Evolutionary conservation across 2,797 vertebrate species (phyloP).

Genomic region (Neolamprologus multifasciatus): DNA sequence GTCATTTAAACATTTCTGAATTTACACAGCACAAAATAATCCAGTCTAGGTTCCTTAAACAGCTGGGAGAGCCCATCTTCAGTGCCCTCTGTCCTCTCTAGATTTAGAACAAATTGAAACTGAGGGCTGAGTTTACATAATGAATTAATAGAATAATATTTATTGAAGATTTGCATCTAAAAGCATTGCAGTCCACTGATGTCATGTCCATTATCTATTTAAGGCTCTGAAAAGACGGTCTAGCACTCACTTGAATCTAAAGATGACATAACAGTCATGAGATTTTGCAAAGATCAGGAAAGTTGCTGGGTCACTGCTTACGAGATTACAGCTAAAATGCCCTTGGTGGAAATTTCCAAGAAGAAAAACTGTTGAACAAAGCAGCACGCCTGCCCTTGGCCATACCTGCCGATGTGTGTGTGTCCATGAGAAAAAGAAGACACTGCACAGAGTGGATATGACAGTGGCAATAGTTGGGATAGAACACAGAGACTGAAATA

Average conservation of each 20-base stretch:
- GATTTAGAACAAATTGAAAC: not conserved
- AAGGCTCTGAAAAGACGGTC: not conserved
- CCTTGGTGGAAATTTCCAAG: not conserved
- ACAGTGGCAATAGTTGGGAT: not conserved
- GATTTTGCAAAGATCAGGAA: not conserved
- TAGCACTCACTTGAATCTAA: not conserved
- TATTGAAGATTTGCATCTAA: not conserved
- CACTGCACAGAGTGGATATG: fast-evolving
- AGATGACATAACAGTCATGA: not conserved
- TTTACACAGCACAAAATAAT: not conserved
- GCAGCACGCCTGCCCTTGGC: not conserved
- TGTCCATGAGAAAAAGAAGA: not conserved
- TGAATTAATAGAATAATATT: not conserved
- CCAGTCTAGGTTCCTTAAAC: not conserved
- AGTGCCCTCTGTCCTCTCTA: not conserved
- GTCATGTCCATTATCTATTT: not conserved
- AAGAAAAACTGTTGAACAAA: not conserved
- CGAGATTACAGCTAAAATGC: fast-evolving
- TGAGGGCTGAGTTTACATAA: not conserved
- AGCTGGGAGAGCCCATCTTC: not conserved
- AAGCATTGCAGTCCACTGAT: not conserved
- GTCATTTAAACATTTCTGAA: not conserved
- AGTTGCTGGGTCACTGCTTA: not conserved
- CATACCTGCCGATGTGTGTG: not conserved
- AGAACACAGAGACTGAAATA: fast-evolving